Conservation (phyloP, 2,113 vertebrate genomes). For the Epinephelus moara region DNA sequence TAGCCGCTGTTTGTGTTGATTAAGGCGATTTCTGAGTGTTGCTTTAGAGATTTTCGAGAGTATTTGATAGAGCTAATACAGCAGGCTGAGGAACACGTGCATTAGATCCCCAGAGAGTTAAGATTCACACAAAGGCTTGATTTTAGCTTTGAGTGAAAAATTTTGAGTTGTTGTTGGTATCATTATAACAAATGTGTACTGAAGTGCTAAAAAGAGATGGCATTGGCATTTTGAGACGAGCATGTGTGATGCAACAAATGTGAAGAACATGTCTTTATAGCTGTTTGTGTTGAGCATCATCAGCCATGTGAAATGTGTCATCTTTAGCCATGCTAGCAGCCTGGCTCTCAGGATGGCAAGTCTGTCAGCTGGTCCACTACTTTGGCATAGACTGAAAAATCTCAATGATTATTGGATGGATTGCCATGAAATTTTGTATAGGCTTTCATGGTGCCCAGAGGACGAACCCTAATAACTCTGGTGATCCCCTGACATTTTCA, state of each 20-base stretch:
- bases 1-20: slow-evolving; percentile 30
- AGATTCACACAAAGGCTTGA: background rate
- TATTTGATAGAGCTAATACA: slow-evolving; percentile 17
- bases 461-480: background rate
- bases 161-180: background rate
- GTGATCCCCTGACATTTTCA: background rate
- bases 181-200: too few species aligned
- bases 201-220: background rate
- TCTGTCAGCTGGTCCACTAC: background rate
- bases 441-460: background rate
- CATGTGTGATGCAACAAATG: background rate
- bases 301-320: too few species aligned
- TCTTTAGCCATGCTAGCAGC: background rate
- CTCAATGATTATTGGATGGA: background rate
- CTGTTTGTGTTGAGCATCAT: background rate
- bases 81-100: background rate
- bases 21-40: slow-evolving; percentile 39
- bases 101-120: background rate
- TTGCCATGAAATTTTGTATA: background rate
- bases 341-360: background rate
- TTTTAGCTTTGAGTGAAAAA: background rate
- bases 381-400: background rate
- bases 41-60: background rate
- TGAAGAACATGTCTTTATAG: background rate
- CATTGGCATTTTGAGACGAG: background rate